Conservation (phyloP, 2,113 vertebrate genomes). For the Ceratotherium simum region DNA sequence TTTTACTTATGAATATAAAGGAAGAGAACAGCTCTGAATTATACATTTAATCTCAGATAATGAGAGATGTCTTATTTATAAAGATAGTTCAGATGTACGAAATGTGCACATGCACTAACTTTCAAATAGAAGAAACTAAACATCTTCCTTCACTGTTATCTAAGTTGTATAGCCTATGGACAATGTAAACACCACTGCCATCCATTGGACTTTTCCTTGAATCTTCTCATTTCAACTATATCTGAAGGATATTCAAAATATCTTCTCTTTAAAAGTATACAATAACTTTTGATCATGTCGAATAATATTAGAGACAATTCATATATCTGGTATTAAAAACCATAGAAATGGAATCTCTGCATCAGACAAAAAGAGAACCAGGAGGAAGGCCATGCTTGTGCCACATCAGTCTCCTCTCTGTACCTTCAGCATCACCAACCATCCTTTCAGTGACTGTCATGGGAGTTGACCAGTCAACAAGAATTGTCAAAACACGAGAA, state of each 20-base stretch:
- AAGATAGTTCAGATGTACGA: neutral
- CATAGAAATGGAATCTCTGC: neutral
- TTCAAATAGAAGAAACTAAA: neutral
- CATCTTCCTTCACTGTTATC: neutral
- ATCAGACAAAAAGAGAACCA: neutral
- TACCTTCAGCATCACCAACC: neutral
- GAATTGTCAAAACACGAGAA: neutral
- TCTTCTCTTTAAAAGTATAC: neutral
- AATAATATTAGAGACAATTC: neutral
- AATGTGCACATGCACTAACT: neutral
- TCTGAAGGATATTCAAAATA: neutral
- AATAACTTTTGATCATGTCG: neutral
- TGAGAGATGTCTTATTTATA: neutral
- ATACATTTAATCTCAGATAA: conserved; percentile 63
- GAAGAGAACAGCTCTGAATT: neutral
- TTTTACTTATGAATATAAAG: neutral
- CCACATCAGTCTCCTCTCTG: neutral
- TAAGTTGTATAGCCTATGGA: neutral
- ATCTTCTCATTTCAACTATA: neutral
- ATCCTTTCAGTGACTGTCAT: neutral
- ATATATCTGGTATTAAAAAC: neutral
- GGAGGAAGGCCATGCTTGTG: neutral
- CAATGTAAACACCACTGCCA: neutral
- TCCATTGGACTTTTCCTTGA: neutral
- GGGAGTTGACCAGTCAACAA: neutral